Conservation (phyloP, 1,140 invertebrate species). For the Alviniconcha marisindica region DNA sequence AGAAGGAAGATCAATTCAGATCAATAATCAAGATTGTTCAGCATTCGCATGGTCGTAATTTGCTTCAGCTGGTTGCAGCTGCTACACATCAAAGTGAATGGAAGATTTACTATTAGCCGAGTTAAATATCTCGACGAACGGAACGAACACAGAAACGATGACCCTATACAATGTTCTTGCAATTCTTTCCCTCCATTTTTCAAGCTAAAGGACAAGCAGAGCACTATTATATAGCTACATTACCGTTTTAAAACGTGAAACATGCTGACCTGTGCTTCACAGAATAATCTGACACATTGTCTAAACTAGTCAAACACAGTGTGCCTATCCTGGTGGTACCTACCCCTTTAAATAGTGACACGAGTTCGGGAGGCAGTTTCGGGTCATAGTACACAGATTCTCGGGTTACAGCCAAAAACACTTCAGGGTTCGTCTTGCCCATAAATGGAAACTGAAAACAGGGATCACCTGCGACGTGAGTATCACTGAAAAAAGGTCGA, state of each 20-base stretch:
- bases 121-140: too few relatives aligned
- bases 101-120: too few relatives aligned
- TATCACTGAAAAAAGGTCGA: too few relatives aligned
- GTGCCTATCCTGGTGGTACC: neutral
- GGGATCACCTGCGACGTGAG: too few relatives aligned
- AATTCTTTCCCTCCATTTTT: neutral
- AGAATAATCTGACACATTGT: neutral
- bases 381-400: constrained; percentile 27
- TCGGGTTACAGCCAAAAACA: constrained; percentile 29
- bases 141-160: too few relatives aligned
- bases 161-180: neutral
- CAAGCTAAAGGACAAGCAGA: neutral
- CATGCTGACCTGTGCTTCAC: neutral
- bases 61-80: too few relatives aligned
- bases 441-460: constrained; percentile 36
- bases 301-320: too few relatives aligned
- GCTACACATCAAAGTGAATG: too few relatives aligned
- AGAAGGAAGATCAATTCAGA: too few relatives aligned
- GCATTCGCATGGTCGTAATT: too few relatives aligned
- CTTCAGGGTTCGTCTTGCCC: constrained; percentile 40
- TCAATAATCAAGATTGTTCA: too few relatives aligned
- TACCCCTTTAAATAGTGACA: constrained; percentile 24
- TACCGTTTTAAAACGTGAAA: neutral
- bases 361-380: neutral
- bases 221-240: neutral